phyloP scores from a whole-genome alignment of 2,888 invertebrate species.

The Zonitis immaculata region DNA sequence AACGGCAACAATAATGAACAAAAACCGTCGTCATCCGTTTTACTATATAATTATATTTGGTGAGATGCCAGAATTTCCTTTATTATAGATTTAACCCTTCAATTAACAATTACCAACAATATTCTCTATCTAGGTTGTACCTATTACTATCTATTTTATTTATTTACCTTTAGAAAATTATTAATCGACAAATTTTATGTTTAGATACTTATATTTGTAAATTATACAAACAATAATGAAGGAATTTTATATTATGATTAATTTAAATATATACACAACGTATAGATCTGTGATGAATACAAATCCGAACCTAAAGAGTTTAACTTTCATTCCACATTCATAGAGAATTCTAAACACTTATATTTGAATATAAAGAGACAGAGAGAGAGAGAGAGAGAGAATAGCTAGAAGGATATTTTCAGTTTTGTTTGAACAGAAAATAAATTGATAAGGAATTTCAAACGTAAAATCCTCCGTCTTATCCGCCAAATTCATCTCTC shows the following conservation, averaged over 20 bases:
- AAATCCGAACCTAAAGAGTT: conserved; percentile 33
- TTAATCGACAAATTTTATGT: too few species aligned
- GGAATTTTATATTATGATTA: too few species aligned
- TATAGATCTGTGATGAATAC: conserved; percentile 36
- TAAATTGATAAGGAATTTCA: conserved; percentile 8
- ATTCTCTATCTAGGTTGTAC: not conserved
- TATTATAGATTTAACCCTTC: not conserved
- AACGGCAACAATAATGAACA: conserved; percentile 14
- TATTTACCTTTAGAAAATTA: too few species aligned
- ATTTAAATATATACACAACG: conserved; percentile 37
- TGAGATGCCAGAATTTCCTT: conserved; percentile 12
- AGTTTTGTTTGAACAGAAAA: conserved; percentile 19
- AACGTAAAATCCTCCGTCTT: conserved; percentile 9
- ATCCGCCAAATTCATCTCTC: conserved; percentile 9
- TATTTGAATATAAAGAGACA: conserved; percentile 38
- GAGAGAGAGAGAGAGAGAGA: too few species aligned
- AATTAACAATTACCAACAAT: not conserved
- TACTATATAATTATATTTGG: conserved; percentile 18
- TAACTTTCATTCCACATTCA: conserved; percentile 39
- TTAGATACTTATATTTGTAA: too few species aligned
- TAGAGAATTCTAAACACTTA: conserved; percentile 35
- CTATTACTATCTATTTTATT: not conserved
- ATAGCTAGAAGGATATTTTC: too few species aligned
- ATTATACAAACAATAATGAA: too few species aligned
- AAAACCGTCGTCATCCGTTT: too few species aligned